Percentiles rank a stretch among this genome's conserved stretches.
phyloP scores from a whole-genome alignment of 1,140 invertebrate species.

The Portunus trituberculatus region DNA sequence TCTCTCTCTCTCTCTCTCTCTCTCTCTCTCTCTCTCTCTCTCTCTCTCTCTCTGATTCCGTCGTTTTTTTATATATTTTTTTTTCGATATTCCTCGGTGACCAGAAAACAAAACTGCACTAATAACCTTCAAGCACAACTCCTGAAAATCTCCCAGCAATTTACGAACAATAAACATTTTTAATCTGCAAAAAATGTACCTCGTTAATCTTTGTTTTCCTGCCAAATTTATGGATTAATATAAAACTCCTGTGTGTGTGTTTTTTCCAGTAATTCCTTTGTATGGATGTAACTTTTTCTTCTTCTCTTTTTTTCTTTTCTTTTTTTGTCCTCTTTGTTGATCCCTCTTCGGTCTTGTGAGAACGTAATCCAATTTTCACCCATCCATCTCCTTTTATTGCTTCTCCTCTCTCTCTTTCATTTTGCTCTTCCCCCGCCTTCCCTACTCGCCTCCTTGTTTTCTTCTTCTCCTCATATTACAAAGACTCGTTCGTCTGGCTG shows the following conservation, averaged over 20 bases:
- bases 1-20: neutral
- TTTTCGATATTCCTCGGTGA: no score
- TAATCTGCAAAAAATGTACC: neutral
- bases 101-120: no score
- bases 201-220: constrained; percentile 2
- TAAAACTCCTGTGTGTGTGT: neutral
- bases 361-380: constrained; percentile 38
- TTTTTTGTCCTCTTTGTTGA: neutral
- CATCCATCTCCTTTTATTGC: constrained; percentile 15
- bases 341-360: neutral
- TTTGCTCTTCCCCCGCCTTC: neutral
- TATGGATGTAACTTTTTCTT: neutral
- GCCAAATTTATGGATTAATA: neutral
- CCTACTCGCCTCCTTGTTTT: neutral
- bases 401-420: neutral
- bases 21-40: neutral
- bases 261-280: neutral
- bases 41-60: neutral
- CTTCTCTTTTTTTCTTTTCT: neutral
- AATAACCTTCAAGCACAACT: no score
- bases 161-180: no score
- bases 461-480: neutral
- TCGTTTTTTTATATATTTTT: neutral
- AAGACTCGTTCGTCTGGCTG: neutral
- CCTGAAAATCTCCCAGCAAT: no score